phyloP scores from a whole-genome alignment of 2,113 vertebrate species.

The Diphyllodes magnificus region DNA sequence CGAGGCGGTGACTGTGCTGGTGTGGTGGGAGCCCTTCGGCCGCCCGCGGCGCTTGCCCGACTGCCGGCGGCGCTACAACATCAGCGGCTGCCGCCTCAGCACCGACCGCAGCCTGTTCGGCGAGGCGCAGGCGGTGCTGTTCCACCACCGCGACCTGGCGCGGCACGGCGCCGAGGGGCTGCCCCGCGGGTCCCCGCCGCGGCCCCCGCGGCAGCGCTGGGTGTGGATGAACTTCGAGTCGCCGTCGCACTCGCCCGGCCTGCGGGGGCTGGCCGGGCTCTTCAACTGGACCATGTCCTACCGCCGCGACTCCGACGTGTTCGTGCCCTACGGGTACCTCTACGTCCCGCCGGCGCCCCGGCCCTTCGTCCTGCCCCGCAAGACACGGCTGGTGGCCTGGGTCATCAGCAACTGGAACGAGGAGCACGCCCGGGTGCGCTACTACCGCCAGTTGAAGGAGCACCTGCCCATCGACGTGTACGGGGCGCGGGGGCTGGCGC shows the following conservation, averaged over 20 bases:
- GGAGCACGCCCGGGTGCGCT: conserved; percentile 79
- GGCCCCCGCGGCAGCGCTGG: conserved; percentile 83
- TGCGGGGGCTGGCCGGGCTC: conserved; percentile 63
- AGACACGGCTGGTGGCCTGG: conserved; percentile 84
- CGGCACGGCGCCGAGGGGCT: neutral
- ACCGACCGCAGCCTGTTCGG: conserved; percentile 59
- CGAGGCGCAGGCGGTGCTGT: conserved; percentile 78
- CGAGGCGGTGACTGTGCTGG: conserved; percentile 67
- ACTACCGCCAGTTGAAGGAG: conserved; percentile 76
- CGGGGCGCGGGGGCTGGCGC: conserved; percentile 63
- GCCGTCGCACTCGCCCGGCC: conserved; percentile 74
- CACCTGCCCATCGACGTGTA: conserved; percentile 83
- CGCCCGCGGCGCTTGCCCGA: conserved; percentile 22
- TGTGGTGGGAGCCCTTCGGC: conserved; percentile 86
- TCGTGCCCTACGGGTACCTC: conserved; percentile 87
- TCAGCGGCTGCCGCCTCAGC: conserved; percentile 77
- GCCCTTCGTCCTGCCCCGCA: conserved; percentile 49
- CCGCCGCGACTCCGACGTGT: conserved; percentile 82
- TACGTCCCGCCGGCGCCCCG: conserved; percentile 1
- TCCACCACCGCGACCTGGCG: conserved; percentile 85
- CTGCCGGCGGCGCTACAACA: conserved; percentile 71
- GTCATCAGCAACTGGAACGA: conserved; percentile 90
- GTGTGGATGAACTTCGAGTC: conserved; percentile 97
- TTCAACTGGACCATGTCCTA: conserved; percentile 93
- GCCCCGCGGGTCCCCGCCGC: neutral